Percentiles rank a stretch among this genome's conserved stretches.
Evolutionary conservation across 1,140 invertebrate species (phyloP).

Genomic region (Micrasema longulum): DNA sequence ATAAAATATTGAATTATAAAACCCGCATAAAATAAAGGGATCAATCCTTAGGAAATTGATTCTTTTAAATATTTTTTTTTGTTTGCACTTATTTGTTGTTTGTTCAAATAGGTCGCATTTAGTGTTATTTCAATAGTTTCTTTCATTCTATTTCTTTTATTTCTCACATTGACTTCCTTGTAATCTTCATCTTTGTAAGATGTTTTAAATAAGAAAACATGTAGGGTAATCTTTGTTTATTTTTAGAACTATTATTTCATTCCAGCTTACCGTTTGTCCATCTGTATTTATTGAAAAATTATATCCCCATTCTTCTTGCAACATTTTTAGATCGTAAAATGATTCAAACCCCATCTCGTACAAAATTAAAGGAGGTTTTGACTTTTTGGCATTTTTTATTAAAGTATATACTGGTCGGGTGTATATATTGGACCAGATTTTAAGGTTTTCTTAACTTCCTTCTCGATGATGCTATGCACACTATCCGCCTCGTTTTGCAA

Average conservation of each 20-base stretch:
- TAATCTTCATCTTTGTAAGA: too few relatives aligned
- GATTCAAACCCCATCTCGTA: slow-evolving; percentile 43
- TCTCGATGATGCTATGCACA: slow-evolving; percentile 60
- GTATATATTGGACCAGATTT: slow-evolving; percentile 57
- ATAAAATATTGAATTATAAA: too few relatives aligned
- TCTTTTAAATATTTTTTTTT: too few relatives aligned
- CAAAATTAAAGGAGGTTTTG: too few relatives aligned
- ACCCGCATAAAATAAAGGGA: too few relatives aligned
- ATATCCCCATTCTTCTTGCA: slow-evolving; percentile 51
- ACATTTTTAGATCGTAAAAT: slow-evolving; percentile 52
- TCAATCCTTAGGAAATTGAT: too few relatives aligned
- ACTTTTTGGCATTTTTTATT: slow-evolving; percentile 49
- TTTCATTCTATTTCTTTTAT: background rate
- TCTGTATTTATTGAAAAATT: slow-evolving; percentile 54
- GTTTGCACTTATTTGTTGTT: too few relatives aligned
- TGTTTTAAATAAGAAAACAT: slow-evolving; percentile 32
- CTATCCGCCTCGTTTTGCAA: slow-evolving; percentile 61
- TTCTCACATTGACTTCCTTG: background rate
- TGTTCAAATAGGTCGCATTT: too few relatives aligned
- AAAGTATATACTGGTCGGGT: too few relatives aligned
- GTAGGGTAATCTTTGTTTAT: slow-evolving; percentile 36
- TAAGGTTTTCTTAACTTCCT: slow-evolving; percentile 56
- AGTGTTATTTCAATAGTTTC: too few relatives aligned
- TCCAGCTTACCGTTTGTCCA: slow-evolving; percentile 49
- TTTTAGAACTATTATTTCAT: slow-evolving; percentile 54